A percentile compares a stretch with the other conserved stretches of the same genome.
Conservation (phyloP, 2,113 vertebrate species). For the Sarotherodon lohbergeri region DNA sequence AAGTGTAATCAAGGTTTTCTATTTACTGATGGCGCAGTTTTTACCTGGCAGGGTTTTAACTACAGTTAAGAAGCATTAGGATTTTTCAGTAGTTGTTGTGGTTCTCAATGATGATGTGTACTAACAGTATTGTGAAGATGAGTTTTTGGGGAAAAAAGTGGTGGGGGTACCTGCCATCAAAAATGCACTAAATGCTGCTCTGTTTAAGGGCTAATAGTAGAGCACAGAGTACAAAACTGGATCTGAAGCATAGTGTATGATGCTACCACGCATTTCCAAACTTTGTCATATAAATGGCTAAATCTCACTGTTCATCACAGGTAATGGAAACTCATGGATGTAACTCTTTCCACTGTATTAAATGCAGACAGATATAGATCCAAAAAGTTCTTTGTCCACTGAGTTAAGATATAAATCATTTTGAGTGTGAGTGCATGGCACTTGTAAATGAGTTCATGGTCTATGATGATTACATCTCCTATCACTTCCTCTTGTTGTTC, state of each 20-base stretch:
- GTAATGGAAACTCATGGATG: background rate
- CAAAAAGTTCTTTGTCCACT: background rate
- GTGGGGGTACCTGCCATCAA: background rate
- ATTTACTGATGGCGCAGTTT: fast-evolving
- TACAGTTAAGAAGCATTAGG: background rate
- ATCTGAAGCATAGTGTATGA: background rate
- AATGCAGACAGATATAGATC: background rate
- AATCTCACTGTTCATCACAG: background rate
- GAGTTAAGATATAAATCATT: background rate
- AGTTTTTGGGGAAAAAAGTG: background rate
- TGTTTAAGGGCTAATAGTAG: background rate
- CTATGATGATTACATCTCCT: background rate
- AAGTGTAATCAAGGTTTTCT: background rate
- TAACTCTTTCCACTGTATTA: background rate
- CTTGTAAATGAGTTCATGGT: background rate
- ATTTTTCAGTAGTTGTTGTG: background rate
- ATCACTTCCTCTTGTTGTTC: background rate
- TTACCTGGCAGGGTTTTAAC: background rate
- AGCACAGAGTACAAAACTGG: background rate
- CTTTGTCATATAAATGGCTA: background rate
- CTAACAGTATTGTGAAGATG: background rate
- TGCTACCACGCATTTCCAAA: fast-evolving
- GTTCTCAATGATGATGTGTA: background rate
- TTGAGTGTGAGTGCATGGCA: background rate
- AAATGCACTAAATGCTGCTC: background rate